Base-by-base conservation (phyloP, 1,140 invertebrate species). In the Alviniconcha marisindica region DNA sequence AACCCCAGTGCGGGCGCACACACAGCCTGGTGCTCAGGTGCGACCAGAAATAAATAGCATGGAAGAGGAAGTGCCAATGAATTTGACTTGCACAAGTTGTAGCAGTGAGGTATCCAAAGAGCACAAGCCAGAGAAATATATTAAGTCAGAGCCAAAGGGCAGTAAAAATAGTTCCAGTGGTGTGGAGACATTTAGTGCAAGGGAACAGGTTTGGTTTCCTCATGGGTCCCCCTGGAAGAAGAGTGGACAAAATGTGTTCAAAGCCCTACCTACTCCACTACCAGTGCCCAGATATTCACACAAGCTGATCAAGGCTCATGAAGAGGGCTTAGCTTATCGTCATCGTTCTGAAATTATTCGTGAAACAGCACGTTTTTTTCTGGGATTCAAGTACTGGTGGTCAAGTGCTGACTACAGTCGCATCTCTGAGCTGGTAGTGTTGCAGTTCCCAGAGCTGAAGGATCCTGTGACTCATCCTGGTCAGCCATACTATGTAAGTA, bases 361-460 rank as follows among this genome's bases (percentile, higher is more conserved):
- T 5, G 85, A 86, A 66, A 86, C 85, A n/a, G 85, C 83, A 2
- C 69, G 83, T 24, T 86, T 82, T 44, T 86, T 86, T 77, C 56
- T 86, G 76, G 69, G 66, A 21, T 81, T 82, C 40, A 86, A 86
- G 60, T 84, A 86, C 69, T 86, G 85, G 85, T 86, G 85, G 85
- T 84, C 85, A 14, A 86, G 85, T 73, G 85, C 83, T 10, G 85
- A 86, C 85, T 86, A 86, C 56, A 84, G 79, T 24, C 54, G 83
- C 71, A 86, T 86, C 14, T 84, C 85, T 0, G 83, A 86, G 77
- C 76, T 86, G 69, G 85, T 86, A 18, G 85, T 84, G 14, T 38
- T 56, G 14, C 74, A 84, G 66, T 86, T 86, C 77, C 85, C 85
- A 7, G 85, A 86, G 28, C 63, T 86, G 33, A 84, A 82, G 51